A percentile compares a stretch with the other conserved stretches of the same genome.
Conservation (phyloP, 2,113 vertebrate species). For the Eupsittula cactorum region DNA sequence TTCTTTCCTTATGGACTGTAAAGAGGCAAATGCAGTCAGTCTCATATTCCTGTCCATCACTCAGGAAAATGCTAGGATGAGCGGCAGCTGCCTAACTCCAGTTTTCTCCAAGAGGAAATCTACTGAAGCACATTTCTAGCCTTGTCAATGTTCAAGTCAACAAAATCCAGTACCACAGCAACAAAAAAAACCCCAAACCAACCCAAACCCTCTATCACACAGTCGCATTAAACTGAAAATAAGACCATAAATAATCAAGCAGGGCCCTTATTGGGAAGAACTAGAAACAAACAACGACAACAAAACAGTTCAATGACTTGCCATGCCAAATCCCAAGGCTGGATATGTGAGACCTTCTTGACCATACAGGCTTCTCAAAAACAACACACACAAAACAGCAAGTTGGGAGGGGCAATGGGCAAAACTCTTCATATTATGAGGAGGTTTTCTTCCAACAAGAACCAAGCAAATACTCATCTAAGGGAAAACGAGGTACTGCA, state of each 20-base stretch:
- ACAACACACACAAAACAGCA: background rate
- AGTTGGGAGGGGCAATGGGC: background rate
- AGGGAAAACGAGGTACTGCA: background rate
- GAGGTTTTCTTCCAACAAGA: background rate
- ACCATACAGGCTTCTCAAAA: accelerated
- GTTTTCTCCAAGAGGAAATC: background rate
- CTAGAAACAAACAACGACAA: background rate
- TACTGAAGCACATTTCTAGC: background rate
- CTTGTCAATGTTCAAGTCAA: background rate
- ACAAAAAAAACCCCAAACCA: background rate
- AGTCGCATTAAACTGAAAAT: background rate
- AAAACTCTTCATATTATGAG: background rate
- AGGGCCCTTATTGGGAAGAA: background rate
- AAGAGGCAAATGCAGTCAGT: background rate
- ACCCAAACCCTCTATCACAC: background rate
- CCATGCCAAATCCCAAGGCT: background rate
- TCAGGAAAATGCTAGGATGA: background rate
- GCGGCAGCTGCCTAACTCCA: background rate
- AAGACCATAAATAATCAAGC: background rate
- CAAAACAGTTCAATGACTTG: background rate
- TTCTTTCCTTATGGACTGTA: background rate
- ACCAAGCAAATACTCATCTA: background rate
- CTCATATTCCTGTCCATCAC: background rate
- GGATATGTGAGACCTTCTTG: background rate
- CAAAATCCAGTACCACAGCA: background rate